A percentile compares a stretch with the other conserved stretches of the same genome.
These are phyloP conservation scores for Brenthis hecate DNA, from an alignment of 2,888 invertebrate species.

Conservation along the genomic window DNA sequence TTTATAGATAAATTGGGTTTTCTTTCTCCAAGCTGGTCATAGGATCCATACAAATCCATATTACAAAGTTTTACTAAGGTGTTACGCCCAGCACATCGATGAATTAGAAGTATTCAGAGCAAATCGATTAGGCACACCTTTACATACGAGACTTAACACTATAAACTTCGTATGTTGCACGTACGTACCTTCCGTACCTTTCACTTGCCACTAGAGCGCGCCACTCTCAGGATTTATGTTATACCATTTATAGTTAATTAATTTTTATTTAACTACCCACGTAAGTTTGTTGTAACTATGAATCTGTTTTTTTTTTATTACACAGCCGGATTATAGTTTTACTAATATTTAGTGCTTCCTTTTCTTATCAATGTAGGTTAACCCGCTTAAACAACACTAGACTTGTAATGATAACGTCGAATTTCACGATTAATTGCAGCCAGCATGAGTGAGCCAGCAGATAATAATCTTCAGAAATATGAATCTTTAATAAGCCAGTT, in stretches of 20 bases:
- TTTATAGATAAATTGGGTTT: constrained; percentile 15
- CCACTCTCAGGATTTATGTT: not conserved
- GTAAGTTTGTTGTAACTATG: not conserved
- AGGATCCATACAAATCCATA: constrained; percentile 25
- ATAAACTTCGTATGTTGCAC: not conserved
- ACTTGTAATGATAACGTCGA: constrained; percentile 25
- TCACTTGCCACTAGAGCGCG: constrained; percentile 9
- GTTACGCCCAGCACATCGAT: constrained; percentile 27
- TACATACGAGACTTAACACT: constrained; percentile 12
- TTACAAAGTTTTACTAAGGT: constrained; percentile 20
- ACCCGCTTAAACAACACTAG: constrained; percentile 19
- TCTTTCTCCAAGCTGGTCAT: constrained; percentile 13
- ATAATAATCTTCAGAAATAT: too few species aligned
- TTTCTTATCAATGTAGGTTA: constrained; percentile 30
- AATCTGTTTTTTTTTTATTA: not conserved
- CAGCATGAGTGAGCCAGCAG: constrained; percentile 22
- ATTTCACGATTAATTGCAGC: constrained; percentile 19
- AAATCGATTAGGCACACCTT: constrained; percentile 23
- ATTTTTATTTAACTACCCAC: not conserved
- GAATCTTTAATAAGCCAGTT: not conserved
- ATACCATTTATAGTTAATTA: not conserved
- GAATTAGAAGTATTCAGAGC: constrained; percentile 28
- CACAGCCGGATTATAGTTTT: not conserved
- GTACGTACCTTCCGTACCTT: too few species aligned
- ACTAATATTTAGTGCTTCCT: not conserved